Base-by-base conservation (phyloP, 2,888 invertebrate species). In the Phania funesta region DNA sequence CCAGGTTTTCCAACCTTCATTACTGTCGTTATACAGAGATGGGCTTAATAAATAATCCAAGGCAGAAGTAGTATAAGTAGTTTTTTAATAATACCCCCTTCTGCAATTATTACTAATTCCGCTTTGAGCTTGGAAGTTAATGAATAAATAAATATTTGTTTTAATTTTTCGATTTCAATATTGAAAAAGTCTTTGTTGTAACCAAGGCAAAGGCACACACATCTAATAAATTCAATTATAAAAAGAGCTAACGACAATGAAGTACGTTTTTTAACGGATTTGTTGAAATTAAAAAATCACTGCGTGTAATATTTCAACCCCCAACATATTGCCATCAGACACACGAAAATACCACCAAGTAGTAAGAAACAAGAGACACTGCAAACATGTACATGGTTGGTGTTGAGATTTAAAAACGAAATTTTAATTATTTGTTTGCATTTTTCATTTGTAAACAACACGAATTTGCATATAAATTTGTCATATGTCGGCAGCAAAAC, bases 391-490 rank as follows among this genome's bases (percentile, higher is more conserved):
- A 3, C 18, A 3, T 38, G 16, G 26, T 18, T 75, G 75, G 18
- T 56, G 67, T 84, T 86, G n/a, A 62, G 48, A 73, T 60, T 50
- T 65, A 44, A 60, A 60, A 71, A 56, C 84, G 83, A 87, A 87
- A 87, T 86, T 86, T 86, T 84, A 87, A 89, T 88, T 88, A 86
- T 85, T 85, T 88, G 86, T 89, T 90, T 89, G 86, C 86, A 74
- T 74, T 52, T 74, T 78, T 65, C 58, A 74, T 82, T 70, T 64
- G 22, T 48, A 56, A 50, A 64, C 26, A 80, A 82, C 84, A 85
- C 84, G 80, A 83, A 89, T 90, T 90, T 90, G 88, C 90, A 89
- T 90, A 87, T 89, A 86, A 87, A 87, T 87, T 84, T 85, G 86
- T 87, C 90, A 90, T 88, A 89, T 89, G 90, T 86, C 87, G 85